Conservation (phyloP, 2,113 vertebrate genomes). For the Cyrtonyx montezumae region DNA sequence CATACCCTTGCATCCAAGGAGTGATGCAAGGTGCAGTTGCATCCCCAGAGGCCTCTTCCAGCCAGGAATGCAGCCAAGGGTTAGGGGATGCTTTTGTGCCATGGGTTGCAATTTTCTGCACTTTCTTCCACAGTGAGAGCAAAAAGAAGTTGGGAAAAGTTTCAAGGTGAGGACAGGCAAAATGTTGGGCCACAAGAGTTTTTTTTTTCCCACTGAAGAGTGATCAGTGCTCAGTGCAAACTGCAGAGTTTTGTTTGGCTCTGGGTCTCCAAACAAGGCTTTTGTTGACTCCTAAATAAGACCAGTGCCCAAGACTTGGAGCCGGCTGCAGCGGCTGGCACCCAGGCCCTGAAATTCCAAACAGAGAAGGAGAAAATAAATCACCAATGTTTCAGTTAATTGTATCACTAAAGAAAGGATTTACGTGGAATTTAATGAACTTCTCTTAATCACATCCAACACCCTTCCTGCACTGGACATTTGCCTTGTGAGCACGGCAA, state of each 20-base stretch:
- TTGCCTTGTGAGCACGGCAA: not conserved
- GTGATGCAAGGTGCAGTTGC: not conserved
- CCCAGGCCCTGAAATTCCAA: conserved; percentile 60
- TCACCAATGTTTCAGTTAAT: conserved; percentile 65
- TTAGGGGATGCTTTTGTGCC: fast-evolving
- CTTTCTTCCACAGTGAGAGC: not conserved
- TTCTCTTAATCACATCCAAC: conserved; percentile 69
- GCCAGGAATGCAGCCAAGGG: not conserved
- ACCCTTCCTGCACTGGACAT: conserved; percentile 37
- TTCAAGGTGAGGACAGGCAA: conserved; percentile 45
- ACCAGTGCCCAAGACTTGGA: conserved; percentile 65
- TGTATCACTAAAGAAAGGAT: conserved; percentile 75
- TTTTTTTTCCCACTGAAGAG: conserved; percentile 20
- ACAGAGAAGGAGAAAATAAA: conserved; percentile 74
- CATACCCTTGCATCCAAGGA: not conserved
- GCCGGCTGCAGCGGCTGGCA: conserved; percentile 73
- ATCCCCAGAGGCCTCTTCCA: not conserved
- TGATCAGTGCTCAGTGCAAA: conserved; percentile 44
- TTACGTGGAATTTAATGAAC: conserved; percentile 79
- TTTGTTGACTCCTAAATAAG: conserved; percentile 76
- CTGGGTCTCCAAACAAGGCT: conserved; percentile 63
- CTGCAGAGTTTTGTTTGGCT: conserved; percentile 71
- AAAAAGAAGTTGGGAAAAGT: conserved; percentile 18
- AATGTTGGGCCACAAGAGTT: conserved; percentile 41
- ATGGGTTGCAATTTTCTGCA: fast-evolving